Evolutionary conservation across 2,113 vertebrate species (phyloP).

Genomic region (Tympanuchus pallidicinctus): DNA sequence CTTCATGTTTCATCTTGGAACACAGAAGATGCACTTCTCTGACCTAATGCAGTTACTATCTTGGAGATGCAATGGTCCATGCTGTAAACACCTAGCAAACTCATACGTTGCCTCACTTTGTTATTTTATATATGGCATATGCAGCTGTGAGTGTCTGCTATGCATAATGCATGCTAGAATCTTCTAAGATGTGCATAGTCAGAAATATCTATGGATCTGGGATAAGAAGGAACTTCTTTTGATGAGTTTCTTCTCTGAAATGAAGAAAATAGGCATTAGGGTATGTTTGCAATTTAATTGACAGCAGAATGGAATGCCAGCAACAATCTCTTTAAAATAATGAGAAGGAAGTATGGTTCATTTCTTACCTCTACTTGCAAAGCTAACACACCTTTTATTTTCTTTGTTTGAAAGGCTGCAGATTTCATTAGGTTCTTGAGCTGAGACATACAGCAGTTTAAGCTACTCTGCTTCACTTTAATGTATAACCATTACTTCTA

Average conservation of each 20-base stretch:
- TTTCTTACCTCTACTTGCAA: background rate
- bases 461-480: background rate
- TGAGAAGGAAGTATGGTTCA: background rate
- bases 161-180: conserved; percentile 25
- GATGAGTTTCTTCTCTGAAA: conserved; percentile 3
- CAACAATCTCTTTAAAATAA: background rate
- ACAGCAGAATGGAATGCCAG: background rate
- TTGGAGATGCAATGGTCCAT: conserved; percentile 33
- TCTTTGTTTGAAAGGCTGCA: background rate
- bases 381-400: background rate
- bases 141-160: conserved; percentile 46
- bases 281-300: background rate
- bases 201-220: background rate
- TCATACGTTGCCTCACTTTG: background rate
- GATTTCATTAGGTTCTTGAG: conserved; percentile 9
- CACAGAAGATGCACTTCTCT: background rate
- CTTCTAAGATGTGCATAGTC: background rate
- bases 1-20: conserved; percentile 4
- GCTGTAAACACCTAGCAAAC: conserved; percentile 45
- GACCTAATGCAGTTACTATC: conserved; percentile 11
- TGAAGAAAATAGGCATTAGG: background rate
- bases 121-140: conserved; percentile 11
- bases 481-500: background rate
- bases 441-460: background rate
- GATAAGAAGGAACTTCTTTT: background rate